Base-by-base conservation (phyloP, 2,797 vertebrate genomes). In the Labroides dimidiatus region DNA sequence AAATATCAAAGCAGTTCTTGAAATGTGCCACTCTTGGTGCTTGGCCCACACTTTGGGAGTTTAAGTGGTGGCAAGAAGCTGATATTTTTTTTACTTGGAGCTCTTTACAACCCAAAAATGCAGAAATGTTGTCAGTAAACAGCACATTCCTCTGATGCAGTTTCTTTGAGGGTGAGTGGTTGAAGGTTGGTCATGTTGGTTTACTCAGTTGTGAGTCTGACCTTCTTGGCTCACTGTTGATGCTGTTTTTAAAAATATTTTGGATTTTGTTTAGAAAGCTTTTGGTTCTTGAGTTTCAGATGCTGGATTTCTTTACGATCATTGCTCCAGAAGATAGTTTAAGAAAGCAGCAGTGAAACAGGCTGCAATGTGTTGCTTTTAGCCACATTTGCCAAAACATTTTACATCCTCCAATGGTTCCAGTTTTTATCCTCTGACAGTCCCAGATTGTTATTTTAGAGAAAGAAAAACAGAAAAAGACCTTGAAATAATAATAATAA, bases 61-160 rank as follows among this genome's bases (percentile, higher is more conserved):
- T 67, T 5, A 24, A 64, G 65, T 65, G 55, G 59, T 19, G 16
- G 6, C 14, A 42, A 55, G 52, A 63, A 39, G 33, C 20, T 30
- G 4, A n/a, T 44, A 56, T 72, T 69, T 60, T 49, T 27, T 60
- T 49, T 27, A 68, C 69, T 27, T 20, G 6, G 15, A 65, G 36
- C 33, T 16, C 58, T 76, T 37, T 0, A 66, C 33, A 73, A 27
- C 0, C 8, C 60, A 64, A 27, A 23, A 15, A 55, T 47, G 43
- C 51, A 43, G 33, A 41, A 13, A 10, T 54, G 12, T 51, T 50
- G 23, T 62, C 55, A 56, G 44, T 56, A 55, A 65, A 72, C 69
- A n/a, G 44, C 48, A 58, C 72, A 68, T 79, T 69, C 56, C 56
- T 78, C 17, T n/a, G 15, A 56, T 63, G 39, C 60, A 47, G 55